Base-by-base conservation (phyloP, 1,140 invertebrate species). In the Phocides pigmalion region DNA sequence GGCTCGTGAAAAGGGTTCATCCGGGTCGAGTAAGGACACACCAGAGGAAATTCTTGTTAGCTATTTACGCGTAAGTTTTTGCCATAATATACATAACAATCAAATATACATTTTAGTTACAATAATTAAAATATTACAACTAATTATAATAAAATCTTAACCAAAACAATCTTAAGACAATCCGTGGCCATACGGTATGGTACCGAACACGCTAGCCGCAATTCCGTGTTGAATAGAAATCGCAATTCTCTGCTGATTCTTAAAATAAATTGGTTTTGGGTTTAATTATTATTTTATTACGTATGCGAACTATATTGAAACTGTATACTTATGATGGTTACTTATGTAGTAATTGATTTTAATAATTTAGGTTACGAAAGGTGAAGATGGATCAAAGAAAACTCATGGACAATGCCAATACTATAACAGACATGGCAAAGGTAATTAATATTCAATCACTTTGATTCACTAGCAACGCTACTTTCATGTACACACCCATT, bases 301-400 rank as follows among this genome's bases (percentile, higher is more conserved):
- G n/a, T n/a, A n/a, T n/a, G n/a, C n/a, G n/a, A n/a, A n/a, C n/a
- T n/a, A n/a, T n/a, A n/a, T n/a, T n/a, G n/a, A n/a, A n/a, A n/a
- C n/a, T n/a, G n/a, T n/a, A n/a, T n/a, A n/a, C n/a, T n/a, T n/a
- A n/a, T n/a, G n/a, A n/a, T n/a, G n/a, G n/a, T n/a, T n/a, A n/a
- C n/a, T n/a, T n/a, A n/a, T n/a, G n/a, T n/a, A n/a, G n/a, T n/a
- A 3, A 22, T 32, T 47, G 9, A 62, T 46, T 35, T 22, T 47
- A 64, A 58, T 20, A 20, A 93, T 94, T 72, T 92, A 99, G 98
- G 92, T 95, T 99, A 90, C 94, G 98, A 85, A 98, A 99, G 94
- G 98, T 99, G 35, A 99, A 99, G 94, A 99, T 99, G 97, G 98
- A 99, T 94, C 99, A 99, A 94, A 94, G 99, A 90, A 99, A 99